Evolutionary conservation across 2,888 invertebrate genomes (phyloP), one percentile per base, ranked within the genome.

Genomic region (Xanthia togata): DNA sequence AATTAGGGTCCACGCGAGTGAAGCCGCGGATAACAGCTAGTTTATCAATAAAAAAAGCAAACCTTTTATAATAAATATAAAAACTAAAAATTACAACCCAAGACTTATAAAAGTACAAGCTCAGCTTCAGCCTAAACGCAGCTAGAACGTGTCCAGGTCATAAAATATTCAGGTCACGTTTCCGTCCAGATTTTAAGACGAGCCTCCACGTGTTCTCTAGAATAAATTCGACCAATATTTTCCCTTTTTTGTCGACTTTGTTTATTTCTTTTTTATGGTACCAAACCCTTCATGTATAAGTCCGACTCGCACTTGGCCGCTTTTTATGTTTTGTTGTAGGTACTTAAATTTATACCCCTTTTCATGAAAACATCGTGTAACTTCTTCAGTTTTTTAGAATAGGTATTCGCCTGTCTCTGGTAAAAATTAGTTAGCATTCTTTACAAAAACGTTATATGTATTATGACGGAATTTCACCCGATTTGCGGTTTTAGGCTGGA

Each of bases 131-230:
- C 8, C 35, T 60, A 60, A 73, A 70, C 68, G 31, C 44, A 26
- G n/a, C 70, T 8, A 31, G 50, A 59, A 47, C 38, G 53, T 69
- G 81, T 59, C 65, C 26, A 67, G 53, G 59, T 62, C 12, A 74
- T 84, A 63, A 75, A 71, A 62, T 80, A 84, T 84, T 84, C 84
- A 55, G 41, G 35, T 41, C 81, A 84, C 82, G 84, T 79, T 83
- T 67, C 38, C 57, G 62, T 59, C 71, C 55, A 67, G 64, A 41
- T 78, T 82, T 72, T 73, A 1, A 59, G 31, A 53, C 50, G 4
- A 44, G 26, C 23, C 35, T 38, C 9, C 31, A 57, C 44, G 62
- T 69, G 80, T 69, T 41, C 62, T 20, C 44, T 38, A 35, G 44
- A 71, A 79, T 23, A 72, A 57, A 6, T n/a, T 23, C 8, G 12